Conservation (phyloP, 2,113 vertebrate species). For the Tetraodon nigroviridis region DNA sequence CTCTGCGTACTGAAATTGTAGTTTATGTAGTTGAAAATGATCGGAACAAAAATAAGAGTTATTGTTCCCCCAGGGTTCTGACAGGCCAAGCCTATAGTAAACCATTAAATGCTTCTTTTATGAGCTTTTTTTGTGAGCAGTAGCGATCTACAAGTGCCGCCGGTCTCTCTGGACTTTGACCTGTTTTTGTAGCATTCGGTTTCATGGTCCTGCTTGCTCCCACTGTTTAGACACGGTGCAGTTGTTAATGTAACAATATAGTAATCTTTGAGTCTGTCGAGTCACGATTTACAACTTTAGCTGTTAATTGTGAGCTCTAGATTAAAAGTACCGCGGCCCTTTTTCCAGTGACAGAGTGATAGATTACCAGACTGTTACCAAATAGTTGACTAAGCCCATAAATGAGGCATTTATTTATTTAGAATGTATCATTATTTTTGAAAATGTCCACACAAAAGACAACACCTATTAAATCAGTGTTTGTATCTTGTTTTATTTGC, state of each 20-base stretch:
- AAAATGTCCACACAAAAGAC: too few relatives aligned
- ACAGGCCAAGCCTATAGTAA: constrained; percentile 39
- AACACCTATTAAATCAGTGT: too few relatives aligned
- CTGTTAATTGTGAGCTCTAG: background rate
- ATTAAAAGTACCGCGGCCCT: background rate
- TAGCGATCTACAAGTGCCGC: constrained; percentile 18
- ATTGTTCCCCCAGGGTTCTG: constrained; percentile 30
- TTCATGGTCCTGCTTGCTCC: constrained; percentile 26
- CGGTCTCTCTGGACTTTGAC: constrained; percentile 52
- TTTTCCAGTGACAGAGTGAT: too few relatives aligned
- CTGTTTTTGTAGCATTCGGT: constrained; percentile 26
- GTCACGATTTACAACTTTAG: background rate
- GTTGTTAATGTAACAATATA: constrained; percentile 8
- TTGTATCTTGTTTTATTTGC: background rate
- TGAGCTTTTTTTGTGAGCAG: constrained; percentile 38
- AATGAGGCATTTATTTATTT: too few relatives aligned
- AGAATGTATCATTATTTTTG: too few relatives aligned
- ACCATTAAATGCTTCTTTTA: constrained; percentile 23
- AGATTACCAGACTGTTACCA: too few relatives aligned
- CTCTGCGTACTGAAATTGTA: too few relatives aligned
- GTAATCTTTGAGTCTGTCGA: background rate
- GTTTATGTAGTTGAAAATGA: too few relatives aligned
- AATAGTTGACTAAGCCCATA: too few relatives aligned
- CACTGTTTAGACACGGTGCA: constrained; percentile 20
- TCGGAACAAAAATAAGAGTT: background rate